A percentile compares a stretch with the other conserved stretches of the same genome.
phyloP scores from a whole-genome alignment of 2,113 vertebrate genomes.

The Campylomormyrus tamandua region DNA sequence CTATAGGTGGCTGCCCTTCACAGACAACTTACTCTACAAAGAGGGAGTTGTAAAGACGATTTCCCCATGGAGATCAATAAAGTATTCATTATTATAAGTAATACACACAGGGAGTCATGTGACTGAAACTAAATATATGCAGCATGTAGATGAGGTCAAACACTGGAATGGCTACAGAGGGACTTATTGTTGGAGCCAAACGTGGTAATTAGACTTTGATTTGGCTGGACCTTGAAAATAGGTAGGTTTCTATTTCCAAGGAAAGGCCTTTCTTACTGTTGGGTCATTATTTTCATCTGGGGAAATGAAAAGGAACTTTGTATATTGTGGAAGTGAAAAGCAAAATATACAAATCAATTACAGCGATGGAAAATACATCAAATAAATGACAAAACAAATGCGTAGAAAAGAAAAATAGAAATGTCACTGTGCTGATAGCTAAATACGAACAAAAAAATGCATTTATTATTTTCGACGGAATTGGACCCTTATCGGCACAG shows the following conservation, averaged over 20 bases:
- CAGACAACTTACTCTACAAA: no score
- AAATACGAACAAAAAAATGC: neutral
- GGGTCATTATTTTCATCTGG: slow-evolving; percentile 21
- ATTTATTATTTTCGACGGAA: slow-evolving; percentile 16
- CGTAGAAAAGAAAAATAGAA: neutral
- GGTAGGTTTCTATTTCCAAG: neutral
- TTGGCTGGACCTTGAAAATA: neutral
- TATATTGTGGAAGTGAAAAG: neutral
- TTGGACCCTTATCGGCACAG: slow-evolving; percentile 5
- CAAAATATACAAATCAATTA: neutral
- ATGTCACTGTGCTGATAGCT: neutral
- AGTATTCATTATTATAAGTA: neutral
- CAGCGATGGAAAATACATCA: neutral
- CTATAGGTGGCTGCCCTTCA: no score
- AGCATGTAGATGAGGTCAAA: neutral
- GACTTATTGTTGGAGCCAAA: neutral
- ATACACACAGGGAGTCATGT: neutral
- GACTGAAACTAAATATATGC: neutral
- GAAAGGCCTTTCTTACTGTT: slow-evolving; percentile 8
- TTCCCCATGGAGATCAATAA: no score
- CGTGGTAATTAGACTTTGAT: neutral
- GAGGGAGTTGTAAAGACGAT: no score
- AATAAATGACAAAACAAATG: neutral
- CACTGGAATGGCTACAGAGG: neutral
- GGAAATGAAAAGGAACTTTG: slow-evolving; percentile 4